Evolutionary conservation across 2,113 vertebrate genomes (phyloP), one percentile per base, ranked within the genome.

Genomic region (Varanus salvator): DNA sequence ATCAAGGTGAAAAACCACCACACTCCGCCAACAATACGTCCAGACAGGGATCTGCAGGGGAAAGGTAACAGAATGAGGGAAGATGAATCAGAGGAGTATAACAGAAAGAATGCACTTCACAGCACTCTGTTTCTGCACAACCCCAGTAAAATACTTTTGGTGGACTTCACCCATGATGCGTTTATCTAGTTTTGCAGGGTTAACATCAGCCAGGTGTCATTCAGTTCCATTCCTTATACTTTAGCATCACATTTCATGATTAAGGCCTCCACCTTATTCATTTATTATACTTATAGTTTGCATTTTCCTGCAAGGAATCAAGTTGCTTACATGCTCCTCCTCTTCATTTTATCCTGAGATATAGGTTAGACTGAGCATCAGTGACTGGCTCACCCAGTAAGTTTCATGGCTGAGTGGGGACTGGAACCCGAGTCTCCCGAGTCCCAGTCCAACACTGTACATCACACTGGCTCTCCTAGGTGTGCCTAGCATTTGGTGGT

Each of bases 1-100:
- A 99, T 99, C 95, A 99, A 97, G 89, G 99, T 99, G 97, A 99
- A 99, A 98, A 99, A 99, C 99, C 99, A 99, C 99, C 99, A 99
- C 93, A 99, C 99, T 0, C 99, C 99, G 80, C 99, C 99, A 0
- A 99, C 99, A 50, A 99, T 99, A 38, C 99, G 98, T 76, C 99
- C 99, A 0, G 99, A 99, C 80, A 99, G 98, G 86, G 99, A 99
- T 96, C 99, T 99, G 92, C 87, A 95, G 86, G 86, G 94, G 94
- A 91, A 93, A 86, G 86, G 81, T 15, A 93, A 94, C 90, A 90
- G 91, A 12, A 90, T 93, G 92, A 87, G 91, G 80, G 77, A 82
- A 91, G 87, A 93, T 29, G 93, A 86, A 86, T 84, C 5, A 80
- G 88, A 89, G 44, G 57, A 72, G 31, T 12, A 5, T 11, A 89